Conservation (phyloP, 2,888 invertebrate genomes). For the Atrina japonica region DNA sequence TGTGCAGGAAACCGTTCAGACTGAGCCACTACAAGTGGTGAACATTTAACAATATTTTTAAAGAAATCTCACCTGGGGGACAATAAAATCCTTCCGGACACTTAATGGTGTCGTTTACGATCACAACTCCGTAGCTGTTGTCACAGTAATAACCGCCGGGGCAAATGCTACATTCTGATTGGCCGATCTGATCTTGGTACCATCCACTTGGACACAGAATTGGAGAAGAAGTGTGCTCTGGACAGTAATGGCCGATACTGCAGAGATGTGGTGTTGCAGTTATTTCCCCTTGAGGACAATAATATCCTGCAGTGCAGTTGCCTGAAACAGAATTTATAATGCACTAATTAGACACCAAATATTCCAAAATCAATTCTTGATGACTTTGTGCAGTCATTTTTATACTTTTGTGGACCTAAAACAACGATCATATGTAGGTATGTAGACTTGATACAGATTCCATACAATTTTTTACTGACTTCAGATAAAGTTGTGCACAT, state of each 20-base stretch:
- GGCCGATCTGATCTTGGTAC: slow-evolving; percentile 71
- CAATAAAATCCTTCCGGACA: slow-evolving; percentile 78
- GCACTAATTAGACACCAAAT: too few species aligned
- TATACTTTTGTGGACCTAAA: too few species aligned
- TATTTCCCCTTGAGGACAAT: slow-evolving; percentile 74
- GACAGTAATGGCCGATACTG: slow-evolving; percentile 75
- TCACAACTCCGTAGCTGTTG: slow-evolving; percentile 73
- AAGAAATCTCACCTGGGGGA: slow-evolving; percentile 74
- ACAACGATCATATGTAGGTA: too few species aligned
- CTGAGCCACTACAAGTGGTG: too few species aligned
- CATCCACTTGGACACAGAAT: slow-evolving; percentile 71
- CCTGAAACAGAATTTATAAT: slow-evolving; percentile 63
- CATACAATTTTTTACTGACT: too few species aligned
- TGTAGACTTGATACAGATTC: too few species aligned
- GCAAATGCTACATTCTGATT: slow-evolving; percentile 71
- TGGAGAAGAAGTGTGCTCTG: slow-evolving; percentile 60
- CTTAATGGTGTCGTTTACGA: slow-evolving; percentile 70
- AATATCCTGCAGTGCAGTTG: slow-evolving; percentile 75
- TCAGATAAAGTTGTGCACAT: too few species aligned
- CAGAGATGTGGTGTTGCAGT: slow-evolving; percentile 66
- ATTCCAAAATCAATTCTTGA: too few species aligned
- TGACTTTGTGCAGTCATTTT: too few species aligned
- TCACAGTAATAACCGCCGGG: slow-evolving; percentile 78
- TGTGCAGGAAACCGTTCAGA: too few species aligned
- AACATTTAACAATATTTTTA: too few species aligned